phyloP scores from a whole-genome alignment of 2,888 invertebrate genomes.

The Iphiclides podalirius region DNA sequence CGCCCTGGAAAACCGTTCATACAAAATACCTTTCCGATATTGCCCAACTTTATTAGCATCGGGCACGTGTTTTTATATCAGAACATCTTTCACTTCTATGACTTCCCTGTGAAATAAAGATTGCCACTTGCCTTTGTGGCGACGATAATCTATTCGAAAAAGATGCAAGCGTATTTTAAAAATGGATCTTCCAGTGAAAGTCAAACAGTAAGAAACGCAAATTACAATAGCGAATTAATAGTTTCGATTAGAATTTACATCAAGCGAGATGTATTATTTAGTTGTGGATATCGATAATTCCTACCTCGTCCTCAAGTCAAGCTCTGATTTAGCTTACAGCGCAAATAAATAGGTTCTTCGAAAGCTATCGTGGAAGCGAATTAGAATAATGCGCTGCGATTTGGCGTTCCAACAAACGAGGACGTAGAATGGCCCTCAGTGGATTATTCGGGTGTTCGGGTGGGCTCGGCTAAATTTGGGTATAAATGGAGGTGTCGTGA shows the following conservation, averaged over 20 bases:
- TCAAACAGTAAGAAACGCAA: too few species aligned
- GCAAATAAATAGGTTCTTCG: constrained; percentile 76
- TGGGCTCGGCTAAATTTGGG: constrained; percentile 65
- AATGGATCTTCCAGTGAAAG: too few species aligned
- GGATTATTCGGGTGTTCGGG: constrained; percentile 69
- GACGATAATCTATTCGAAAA: too few species aligned
- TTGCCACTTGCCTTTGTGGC: too few species aligned
- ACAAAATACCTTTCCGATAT: constrained; percentile 77
- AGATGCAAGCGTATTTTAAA: too few species aligned
- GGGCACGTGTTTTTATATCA: constrained; percentile 75
- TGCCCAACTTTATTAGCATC: constrained; percentile 75
- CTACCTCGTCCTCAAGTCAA: constrained; percentile 40
- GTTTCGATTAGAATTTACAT: too few species aligned
- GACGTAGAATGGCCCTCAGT: constrained; percentile 68
- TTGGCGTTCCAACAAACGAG: constrained; percentile 77
- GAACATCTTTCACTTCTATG: constrained; percentile 68
- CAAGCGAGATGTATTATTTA: constrained; percentile 36
- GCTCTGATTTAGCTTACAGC: constrained; percentile 57
- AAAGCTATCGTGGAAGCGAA: constrained; percentile 75
- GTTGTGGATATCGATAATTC: constrained; percentile 40
- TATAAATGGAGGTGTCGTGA: constrained; percentile 71
- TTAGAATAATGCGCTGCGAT: constrained; percentile 78
- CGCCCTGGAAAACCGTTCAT: constrained; percentile 70
- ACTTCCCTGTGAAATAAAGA: constrained; percentile 55
- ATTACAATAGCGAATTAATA: too few species aligned